These are phyloP conservation scores for Urocyon cinereoargenteus DNA, from an alignment of 2,797 vertebrate genomes.

Conservation along the genomic window DNA sequence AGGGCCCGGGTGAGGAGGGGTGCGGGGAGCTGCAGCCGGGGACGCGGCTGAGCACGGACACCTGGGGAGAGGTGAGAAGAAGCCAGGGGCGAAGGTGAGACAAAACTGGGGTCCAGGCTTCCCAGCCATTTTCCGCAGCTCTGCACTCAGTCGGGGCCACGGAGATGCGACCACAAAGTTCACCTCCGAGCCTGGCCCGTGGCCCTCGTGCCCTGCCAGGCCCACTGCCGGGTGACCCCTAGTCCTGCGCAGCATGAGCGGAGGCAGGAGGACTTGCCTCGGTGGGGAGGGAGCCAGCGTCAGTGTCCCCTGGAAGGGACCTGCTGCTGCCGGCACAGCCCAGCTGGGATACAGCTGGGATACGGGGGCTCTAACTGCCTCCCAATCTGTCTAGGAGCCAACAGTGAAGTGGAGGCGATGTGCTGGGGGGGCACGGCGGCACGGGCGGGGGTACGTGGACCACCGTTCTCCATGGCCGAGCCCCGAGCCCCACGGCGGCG, in stretches of 20 bases:
- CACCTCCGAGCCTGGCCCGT: background rate
- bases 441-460: background rate
- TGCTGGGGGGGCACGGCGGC: background rate
- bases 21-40: background rate
- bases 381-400: background rate
- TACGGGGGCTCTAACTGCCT: background rate
- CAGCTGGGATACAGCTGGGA: too few species aligned
- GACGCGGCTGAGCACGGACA: conserved; percentile 10
- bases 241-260: background rate
- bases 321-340: background rate
- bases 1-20: background rate
- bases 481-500: background rate
- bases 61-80: conserved; percentile 78
- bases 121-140: background rate
- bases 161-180: background rate
- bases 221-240: background rate
- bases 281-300: background rate
- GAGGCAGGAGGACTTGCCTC: background rate
- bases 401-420: background rate
- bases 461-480: background rate
- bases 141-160: background rate
- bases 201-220: background rate
- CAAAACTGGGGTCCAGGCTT: background rate
- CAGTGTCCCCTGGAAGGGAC: background rate
- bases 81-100: conserved; percentile 65